A percentile compares a stretch with the other conserved stretches of the same genome.
Evolutionary conservation across 2,888 invertebrate species (phyloP).

Genomic region (Myopa tessellatipennis): DNA sequence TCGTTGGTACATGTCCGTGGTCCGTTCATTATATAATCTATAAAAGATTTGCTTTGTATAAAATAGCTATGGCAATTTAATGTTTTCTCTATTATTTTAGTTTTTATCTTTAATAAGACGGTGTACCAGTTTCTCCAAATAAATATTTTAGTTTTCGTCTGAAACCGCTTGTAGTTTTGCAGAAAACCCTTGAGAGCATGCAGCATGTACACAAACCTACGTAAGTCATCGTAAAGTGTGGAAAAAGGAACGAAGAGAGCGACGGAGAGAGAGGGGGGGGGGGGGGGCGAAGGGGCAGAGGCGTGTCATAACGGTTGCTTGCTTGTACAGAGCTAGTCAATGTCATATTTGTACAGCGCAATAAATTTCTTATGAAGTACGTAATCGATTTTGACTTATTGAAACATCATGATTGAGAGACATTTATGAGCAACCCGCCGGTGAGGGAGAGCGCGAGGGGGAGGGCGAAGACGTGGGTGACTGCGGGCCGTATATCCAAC

Average conservation of each 20-base stretch:
- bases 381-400: conserved; percentile 66
- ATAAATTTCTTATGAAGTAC: conserved; percentile 66
- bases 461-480: background rate
- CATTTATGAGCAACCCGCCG: conserved; percentile 58
- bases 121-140: no score
- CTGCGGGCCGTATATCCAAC: background rate
- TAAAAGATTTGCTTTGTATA: no score
- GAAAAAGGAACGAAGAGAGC: background rate
- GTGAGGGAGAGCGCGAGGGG: background rate
- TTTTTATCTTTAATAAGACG: no score
- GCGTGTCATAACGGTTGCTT: background rate
- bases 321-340: conserved; percentile 49
- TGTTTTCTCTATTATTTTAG: no score
- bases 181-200: background rate
- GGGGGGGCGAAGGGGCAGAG: background rate
- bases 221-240: background rate
- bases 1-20: no score
- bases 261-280: background rate
- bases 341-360: conserved; percentile 63
- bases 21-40: no score
- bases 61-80: no score
- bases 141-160: no score
- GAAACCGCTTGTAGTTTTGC: no score
- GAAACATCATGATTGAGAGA: conserved; percentile 67
- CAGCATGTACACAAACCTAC: background rate